Evolutionary conservation across 2,113 vertebrate genomes (phyloP).

Genomic region (Paedocypris sp.): DNA sequence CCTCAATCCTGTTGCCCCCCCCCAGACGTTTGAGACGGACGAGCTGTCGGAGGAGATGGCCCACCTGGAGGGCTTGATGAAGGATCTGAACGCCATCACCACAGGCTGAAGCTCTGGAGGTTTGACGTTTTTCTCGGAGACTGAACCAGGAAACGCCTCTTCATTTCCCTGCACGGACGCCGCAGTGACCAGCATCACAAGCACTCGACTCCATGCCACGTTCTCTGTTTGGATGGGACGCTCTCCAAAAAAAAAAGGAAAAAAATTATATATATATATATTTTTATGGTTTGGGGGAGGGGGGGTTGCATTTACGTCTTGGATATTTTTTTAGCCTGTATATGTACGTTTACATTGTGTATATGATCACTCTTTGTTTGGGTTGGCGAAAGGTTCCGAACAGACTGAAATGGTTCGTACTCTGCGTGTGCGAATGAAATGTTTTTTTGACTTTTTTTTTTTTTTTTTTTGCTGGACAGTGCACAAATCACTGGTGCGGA

Average conservation of each 20-base stretch:
- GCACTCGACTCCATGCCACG: slow-evolving; percentile 19
- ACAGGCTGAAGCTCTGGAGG: slow-evolving; percentile 63
- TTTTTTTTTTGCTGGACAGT: too few relatives aligned
- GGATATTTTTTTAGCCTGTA: neutral
- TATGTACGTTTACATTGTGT: neutral
- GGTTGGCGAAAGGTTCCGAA: too few relatives aligned
- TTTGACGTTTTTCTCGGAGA: slow-evolving; percentile 18
- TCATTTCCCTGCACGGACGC: slow-evolving; percentile 36
- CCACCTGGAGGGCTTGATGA: slow-evolving; percentile 98
- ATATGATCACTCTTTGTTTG: slow-evolving; percentile 9
- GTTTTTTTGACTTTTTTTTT: too few relatives aligned
- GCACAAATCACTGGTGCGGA: too few relatives aligned
- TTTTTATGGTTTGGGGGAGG: neutral
- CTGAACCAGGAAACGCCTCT: neutral
- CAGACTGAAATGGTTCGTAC: too few relatives aligned
- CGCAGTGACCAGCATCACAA: too few relatives aligned
- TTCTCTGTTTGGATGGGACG: slow-evolving; percentile 42
- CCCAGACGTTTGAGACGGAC: slow-evolving; percentile 87
- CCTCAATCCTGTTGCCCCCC: slow-evolving; percentile 44
- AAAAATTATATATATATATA: too few relatives aligned
- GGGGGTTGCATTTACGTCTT: neutral
- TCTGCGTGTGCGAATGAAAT: too few relatives aligned
- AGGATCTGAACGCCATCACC: slow-evolving; percentile 98
- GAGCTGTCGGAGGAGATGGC: slow-evolving; percentile 99
- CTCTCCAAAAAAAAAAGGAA: slow-evolving; percentile 35